These are phyloP conservation scores for Amiota communis DNA, from an alignment of 2,888 invertebrate genomes.

Conservation along the genomic window DNA sequence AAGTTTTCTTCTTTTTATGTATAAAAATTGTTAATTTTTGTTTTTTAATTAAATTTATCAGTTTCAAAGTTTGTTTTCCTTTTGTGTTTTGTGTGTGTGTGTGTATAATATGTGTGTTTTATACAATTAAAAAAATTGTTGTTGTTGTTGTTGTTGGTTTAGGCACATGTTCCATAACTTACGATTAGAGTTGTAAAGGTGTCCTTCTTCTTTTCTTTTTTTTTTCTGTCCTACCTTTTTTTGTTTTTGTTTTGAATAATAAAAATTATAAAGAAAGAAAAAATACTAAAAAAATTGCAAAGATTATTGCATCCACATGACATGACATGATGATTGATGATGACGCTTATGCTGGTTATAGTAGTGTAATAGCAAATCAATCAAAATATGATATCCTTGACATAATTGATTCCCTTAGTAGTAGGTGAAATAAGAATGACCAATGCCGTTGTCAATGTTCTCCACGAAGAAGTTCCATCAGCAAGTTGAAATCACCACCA, in stretches of 20 bases:
- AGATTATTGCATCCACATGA: neutral
- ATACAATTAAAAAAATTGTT: slow-evolving; percentile 28
- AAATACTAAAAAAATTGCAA: slow-evolving; percentile 22
- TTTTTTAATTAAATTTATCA: slow-evolving; percentile 40
- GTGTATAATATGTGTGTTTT: neutral
- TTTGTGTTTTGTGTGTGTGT: slow-evolving; percentile 14
- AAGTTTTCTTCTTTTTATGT: slow-evolving; percentile 21
- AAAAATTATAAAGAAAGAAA: neutral
- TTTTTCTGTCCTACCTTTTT: neutral
- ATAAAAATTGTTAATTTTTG: neutral
- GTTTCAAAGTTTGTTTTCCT: slow-evolving; percentile 46
- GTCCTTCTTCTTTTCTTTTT: neutral
- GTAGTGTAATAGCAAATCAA: no score
- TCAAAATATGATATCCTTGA: no score
- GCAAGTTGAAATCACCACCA: slow-evolving; percentile 93
- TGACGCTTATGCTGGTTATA: neutral
- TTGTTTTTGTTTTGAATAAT: neutral
- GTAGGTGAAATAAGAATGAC: neutral
- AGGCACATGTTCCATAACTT: slow-evolving; percentile 68
- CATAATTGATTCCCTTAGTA: neutral
- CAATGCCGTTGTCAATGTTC: slow-evolving; percentile 80
- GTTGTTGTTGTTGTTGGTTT: slow-evolving; percentile 49
- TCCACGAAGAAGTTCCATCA: slow-evolving; percentile 95
- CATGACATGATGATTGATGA: neutral
- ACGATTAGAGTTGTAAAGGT: slow-evolving; percentile 45